Evolutionary conservation across 2,797 vertebrate species (phyloP).

Genomic region (Botia almorhae): DNA sequence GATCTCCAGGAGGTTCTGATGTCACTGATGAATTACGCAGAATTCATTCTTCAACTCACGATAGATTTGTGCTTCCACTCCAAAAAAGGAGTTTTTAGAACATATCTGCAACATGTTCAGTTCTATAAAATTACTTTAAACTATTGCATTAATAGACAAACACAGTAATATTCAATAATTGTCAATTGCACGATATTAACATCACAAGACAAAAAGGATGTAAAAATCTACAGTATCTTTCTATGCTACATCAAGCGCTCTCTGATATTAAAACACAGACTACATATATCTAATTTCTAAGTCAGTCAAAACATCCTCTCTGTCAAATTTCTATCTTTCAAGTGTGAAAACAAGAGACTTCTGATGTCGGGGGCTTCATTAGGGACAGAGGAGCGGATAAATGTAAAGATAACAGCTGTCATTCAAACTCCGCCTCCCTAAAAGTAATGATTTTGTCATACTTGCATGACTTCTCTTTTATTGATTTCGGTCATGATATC

Average conservation of each 20-base stretch:
- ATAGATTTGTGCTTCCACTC: slow-evolving; percentile 18
- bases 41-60: slow-evolving; percentile 1
- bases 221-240: neutral
- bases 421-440: slow-evolving; percentile 62
- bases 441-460: slow-evolving; percentile 79
- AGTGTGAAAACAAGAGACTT: slow-evolving; percentile 23
- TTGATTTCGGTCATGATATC: slow-evolving; percentile 75
- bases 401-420: slow-evolving; percentile 43
- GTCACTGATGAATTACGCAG: slow-evolving; percentile 27
- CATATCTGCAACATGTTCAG: neutral
- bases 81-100: neutral
- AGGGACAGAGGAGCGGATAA: slow-evolving; percentile 34
- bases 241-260: slow-evolving; percentile 26
- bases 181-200: no score
- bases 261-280: slow-evolving; percentile 32
- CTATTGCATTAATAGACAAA: no score
- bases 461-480: slow-evolving; percentile 80
- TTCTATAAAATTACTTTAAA: neutral
- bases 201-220: no score
- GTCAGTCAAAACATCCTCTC: slow-evolving; percentile 33
- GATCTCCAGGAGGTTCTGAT: slow-evolving; percentile 32
- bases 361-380: slow-evolving; percentile 34
- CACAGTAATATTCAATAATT: no score
- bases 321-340: slow-evolving; percentile 35
- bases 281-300: slow-evolving; percentile 30